Evolutionary conservation across 1,140 invertebrate genomes (phyloP).

Genomic region (Schlechtendalia chinensis): DNA sequence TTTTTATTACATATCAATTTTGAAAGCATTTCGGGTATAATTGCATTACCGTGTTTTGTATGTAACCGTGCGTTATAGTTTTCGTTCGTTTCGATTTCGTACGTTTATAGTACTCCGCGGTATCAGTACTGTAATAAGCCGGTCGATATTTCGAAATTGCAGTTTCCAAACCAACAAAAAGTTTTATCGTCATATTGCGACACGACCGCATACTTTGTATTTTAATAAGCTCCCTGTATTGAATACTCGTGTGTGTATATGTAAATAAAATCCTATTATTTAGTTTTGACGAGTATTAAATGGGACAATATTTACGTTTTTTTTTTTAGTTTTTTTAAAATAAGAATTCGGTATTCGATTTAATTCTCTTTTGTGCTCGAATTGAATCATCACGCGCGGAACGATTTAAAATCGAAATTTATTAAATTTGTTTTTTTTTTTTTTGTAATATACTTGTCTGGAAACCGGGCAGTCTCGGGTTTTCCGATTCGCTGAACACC

Average conservation of each 20-base stretch:
- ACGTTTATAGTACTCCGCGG: background rate
- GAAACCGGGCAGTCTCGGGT: too few species aligned
- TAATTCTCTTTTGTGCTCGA: background rate
- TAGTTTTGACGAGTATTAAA: background rate
- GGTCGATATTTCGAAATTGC: background rate
- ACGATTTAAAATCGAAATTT: too few species aligned
- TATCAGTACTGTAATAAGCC: too few species aligned
- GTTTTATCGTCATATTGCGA: background rate
- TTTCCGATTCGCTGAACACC: background rate
- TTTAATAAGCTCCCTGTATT: background rate
- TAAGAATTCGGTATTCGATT: background rate
- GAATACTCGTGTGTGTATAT: background rate
- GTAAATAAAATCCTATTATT: background rate
- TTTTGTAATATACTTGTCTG: too few species aligned
- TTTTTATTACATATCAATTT: too few species aligned
- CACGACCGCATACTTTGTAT: background rate
- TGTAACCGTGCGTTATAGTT: too few species aligned
- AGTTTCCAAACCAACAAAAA: background rate
- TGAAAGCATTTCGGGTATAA: too few species aligned
- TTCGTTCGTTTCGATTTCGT: background rate
- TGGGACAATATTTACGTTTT: too few species aligned
- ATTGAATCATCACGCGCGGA: too few species aligned
- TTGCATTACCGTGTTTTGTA: too few species aligned
- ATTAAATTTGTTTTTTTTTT: too few species aligned
- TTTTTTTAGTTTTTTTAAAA: too few species aligned